Percentiles rank a stretch among this genome's conserved stretches.
Conservation (phyloP, 2,113 vertebrate genomes). For the Jacana jacana region DNA sequence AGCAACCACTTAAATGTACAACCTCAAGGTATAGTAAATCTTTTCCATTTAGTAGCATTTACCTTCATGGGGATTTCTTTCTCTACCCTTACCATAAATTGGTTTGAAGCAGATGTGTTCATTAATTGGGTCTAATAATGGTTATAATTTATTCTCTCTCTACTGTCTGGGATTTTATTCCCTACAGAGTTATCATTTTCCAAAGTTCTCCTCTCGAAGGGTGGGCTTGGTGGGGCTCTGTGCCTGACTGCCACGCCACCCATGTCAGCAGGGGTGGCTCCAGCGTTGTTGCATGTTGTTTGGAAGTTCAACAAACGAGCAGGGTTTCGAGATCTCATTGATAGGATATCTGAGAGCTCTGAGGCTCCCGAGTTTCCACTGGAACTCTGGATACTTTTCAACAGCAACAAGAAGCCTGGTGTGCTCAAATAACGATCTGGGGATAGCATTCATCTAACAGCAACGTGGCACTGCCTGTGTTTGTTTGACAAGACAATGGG, state of each 20-base stretch:
- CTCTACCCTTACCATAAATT: not conserved
- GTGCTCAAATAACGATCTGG: not conserved
- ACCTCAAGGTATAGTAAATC: not conserved
- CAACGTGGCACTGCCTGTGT: not conserved
- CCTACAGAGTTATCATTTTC: not conserved
- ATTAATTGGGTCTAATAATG: slow-evolving; percentile 5
- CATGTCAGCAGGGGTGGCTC: not conserved
- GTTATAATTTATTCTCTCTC: not conserved
- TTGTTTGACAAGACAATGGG: slow-evolving; percentile 6
- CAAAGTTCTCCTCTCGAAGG: not conserved
- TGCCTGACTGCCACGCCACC: too few relatives aligned
- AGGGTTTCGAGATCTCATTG: not conserved
- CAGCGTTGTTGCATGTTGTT: not conserved
- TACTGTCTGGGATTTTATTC: not conserved
- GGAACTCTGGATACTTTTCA: not conserved
- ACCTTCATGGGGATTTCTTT: not conserved
- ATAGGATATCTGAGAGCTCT: not conserved
- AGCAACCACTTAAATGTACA: not conserved
- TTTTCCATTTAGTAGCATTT: not conserved
- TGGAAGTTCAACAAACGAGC: not conserved
- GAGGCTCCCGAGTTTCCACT: not conserved
- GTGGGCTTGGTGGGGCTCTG: not conserved
- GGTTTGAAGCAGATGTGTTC: slow-evolving; percentile 12
- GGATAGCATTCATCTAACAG: not conserved
- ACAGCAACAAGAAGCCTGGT: not conserved